Evolutionary conservation across 2,797 vertebrate species (phyloP).

Genomic region (Diglossa cyanea): DNA sequence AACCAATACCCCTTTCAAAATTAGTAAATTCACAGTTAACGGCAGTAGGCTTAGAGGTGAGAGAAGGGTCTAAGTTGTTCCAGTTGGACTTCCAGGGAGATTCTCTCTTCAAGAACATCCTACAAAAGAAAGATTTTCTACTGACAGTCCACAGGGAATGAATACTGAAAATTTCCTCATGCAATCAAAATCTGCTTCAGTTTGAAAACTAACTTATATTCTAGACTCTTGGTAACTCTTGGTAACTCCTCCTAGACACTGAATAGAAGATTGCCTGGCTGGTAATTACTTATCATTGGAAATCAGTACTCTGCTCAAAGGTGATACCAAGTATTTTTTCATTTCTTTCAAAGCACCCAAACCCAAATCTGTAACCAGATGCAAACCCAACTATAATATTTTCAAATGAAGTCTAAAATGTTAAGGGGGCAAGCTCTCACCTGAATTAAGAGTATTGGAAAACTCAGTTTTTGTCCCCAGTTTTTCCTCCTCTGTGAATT

Average conservation of each 20-base stretch:
- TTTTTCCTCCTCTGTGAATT: neutral
- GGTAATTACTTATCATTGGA: neutral
- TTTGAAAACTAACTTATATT: neutral
- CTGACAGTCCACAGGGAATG: neutral
- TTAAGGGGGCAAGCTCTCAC: neutral
- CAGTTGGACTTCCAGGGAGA: conserved; percentile 98
- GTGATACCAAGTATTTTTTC: neutral
- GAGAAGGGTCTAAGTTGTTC: conserved; percentile 99
- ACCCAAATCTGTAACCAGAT: neutral
- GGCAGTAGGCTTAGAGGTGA: conserved; percentile 89
- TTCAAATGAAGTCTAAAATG: neutral
- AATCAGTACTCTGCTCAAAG: neutral
- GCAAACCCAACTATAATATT: neutral
- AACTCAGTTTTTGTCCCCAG: neutral
- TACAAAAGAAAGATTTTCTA: conserved; percentile 71
- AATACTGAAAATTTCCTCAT: neutral
- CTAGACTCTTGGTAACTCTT: neutral
- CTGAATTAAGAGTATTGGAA: neutral
- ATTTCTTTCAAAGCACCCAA: neutral
- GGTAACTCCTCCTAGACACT: neutral
- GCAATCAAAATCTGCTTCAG: neutral
- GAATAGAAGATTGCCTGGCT: neutral
- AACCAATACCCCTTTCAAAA: conserved; percentile 74
- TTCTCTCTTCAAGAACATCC: conserved; percentile 98
- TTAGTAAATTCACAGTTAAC: conserved; percentile 79